Base-by-base conservation (phyloP, 2,888 invertebrate genomes). In the Mimas tiliae region DNA sequence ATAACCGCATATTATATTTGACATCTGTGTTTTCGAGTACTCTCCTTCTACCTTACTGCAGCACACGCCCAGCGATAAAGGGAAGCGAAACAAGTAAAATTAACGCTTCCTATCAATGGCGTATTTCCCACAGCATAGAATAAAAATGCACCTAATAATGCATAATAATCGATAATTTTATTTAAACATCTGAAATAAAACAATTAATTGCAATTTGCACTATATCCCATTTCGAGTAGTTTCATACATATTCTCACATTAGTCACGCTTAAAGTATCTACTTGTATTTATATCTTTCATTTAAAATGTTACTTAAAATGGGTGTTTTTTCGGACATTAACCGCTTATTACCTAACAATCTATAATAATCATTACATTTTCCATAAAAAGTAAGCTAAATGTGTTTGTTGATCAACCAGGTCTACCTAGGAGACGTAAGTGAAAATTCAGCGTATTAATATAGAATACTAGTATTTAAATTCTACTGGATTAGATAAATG, bases 351-450 rank as follows among this genome's bases (percentile, higher is more conserved):
- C 9, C 8, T 19, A 50, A 6, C 19, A 7, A 19, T 7, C n/a
- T n/a, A 50, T 48, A 48, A 48, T 47, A 8, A 7, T 48, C 50
- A 19, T 19, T 50, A 3, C 1, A 50, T n/a, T 48, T 9, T 19
- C 3, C 19, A 45, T 19, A 3, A 8, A 50, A 50, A 50, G 8
- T 50, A 19, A 50, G 50, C 50, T 50, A 50, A 19, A 19, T 9
- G 9, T 50, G 14, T 11, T 42, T 33, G 14, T 8, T 33, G 42
- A 45, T 80, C 69, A 75, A 79, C 65, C 82, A 91, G 90, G 90
- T 88, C 90, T 89, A 52, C 69, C 89, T 79, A 80, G 84, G 84
- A 84, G 19, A 62, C 42, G 58, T 58, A 58, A 38, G 58, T 58
- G 12, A 14, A 19, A 19, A 27, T n/a, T 34, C n/a, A 3, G n/a